These are phyloP conservation scores for Parambassis ranga DNA, from an alignment of 2,797 vertebrate species.

Conservation along the genomic window DNA sequence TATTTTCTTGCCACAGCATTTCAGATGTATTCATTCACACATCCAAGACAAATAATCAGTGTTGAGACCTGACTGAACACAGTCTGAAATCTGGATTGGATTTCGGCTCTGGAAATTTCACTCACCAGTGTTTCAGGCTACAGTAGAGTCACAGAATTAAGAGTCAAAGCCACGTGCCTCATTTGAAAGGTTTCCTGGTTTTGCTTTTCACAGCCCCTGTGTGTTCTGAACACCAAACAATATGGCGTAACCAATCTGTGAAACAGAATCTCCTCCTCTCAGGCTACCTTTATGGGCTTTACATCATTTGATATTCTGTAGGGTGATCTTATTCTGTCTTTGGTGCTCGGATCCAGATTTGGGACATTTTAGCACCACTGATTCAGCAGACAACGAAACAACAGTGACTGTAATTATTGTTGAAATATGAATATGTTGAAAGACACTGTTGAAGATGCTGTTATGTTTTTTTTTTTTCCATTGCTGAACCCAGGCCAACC, in stretches of 20 bases:
- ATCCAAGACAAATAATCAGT: conserved; percentile 42
- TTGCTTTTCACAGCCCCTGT: conserved; percentile 43
- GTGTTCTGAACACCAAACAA: conserved; percentile 64
- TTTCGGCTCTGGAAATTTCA: conserved; percentile 23
- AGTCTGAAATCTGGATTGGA: conserved; percentile 38
- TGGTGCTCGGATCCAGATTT: conserved; percentile 60
- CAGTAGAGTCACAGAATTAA: neutral
- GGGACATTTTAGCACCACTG: conserved; percentile 50
- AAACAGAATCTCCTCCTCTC: conserved; percentile 74
- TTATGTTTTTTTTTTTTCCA: conserved; percentile 53
- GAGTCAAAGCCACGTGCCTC: conserved; percentile 9
- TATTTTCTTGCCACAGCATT: conserved; percentile 51
- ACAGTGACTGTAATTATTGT: conserved; percentile 68
- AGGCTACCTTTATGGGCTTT: conserved; percentile 64
- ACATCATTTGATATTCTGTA: conserved; percentile 47
- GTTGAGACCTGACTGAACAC: conserved; percentile 41
- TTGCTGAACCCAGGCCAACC: conserved; percentile 62
- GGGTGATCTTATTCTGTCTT: conserved; percentile 58
- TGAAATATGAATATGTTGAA: conserved; percentile 75
- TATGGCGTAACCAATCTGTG: conserved; percentile 69
- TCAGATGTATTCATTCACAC: conserved; percentile 32
- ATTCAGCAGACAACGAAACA: conserved; percentile 44
- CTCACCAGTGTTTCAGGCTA: conserved; percentile 24
- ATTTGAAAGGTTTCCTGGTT: conserved; percentile 20
- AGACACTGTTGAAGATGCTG: conserved; percentile 82